Conservation (phyloP, 2,113 vertebrate species). For the Hippolais icterina region DNA sequence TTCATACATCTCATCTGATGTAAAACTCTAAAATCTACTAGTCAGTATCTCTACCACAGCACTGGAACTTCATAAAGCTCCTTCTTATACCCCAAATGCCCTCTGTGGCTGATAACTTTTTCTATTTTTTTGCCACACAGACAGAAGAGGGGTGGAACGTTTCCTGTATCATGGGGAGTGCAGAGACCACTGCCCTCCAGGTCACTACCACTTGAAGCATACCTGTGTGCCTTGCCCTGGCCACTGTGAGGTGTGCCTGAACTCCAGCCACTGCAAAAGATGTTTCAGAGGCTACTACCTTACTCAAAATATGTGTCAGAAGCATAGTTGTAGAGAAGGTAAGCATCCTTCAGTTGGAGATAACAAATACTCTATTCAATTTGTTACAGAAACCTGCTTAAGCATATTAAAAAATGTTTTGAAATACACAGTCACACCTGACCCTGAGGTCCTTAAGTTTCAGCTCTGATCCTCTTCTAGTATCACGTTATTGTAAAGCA, state of each 20-base stretch:
- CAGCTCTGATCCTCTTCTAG: neutral
- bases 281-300: conserved; percentile 76
- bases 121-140: conserved; percentile 60
- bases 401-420: neutral
- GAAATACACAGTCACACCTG: neutral
- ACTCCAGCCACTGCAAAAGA: conserved; percentile 69
- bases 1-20: neutral
- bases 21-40: neutral
- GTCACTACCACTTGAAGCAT: conserved; percentile 55
- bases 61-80: neutral
- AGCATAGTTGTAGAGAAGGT: conserved; percentile 81
- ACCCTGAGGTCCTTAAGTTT: neutral
- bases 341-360: neutral
- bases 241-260: conserved; percentile 79
- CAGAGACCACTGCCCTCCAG: conserved; percentile 78
- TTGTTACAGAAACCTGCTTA: neutral
- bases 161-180: conserved; percentile 82
- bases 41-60: neutral
- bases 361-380: neutral
- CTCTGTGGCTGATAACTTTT: neutral
- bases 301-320: conserved; percentile 74
- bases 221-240: conserved; percentile 77
- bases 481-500: neutral
- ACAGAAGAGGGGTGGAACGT: conserved; percentile 67
- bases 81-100: neutral